These are phyloP conservation scores for Drosophila nr. medialis DNA, from an alignment of 2,888 invertebrate species.

Conservation along the genomic window DNA sequence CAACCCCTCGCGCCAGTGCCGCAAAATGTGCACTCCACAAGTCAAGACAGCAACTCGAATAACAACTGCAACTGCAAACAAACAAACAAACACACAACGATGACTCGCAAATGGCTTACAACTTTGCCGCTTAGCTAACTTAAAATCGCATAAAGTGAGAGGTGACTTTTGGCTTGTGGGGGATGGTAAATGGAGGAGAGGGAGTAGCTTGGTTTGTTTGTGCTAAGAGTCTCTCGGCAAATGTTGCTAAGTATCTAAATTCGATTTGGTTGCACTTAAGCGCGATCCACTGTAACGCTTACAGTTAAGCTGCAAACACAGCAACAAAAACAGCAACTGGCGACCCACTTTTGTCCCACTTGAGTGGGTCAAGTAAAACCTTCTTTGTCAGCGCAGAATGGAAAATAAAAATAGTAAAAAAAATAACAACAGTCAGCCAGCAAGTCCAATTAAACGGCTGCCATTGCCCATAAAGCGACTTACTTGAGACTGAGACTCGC, in stretches of 20 bases:
- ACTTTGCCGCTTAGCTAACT: conserved; percentile 72
- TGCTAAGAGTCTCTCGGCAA: conserved; percentile 35
- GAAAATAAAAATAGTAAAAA: conserved; percentile 41
- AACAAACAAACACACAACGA: conserved; percentile 38
- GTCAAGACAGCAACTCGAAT: conserved; percentile 48
- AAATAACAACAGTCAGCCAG: conserved; percentile 26
- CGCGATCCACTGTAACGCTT: conserved; percentile 43
- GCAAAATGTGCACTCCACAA: conserved; percentile 66
- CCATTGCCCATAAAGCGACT: conserved; percentile 67
- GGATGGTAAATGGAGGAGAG: too few species aligned
- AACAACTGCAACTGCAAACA: conserved; percentile 25
- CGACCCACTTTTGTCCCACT: conserved; percentile 65
- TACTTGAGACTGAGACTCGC: conserved; percentile 43
- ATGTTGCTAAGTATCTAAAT: conserved; percentile 69
- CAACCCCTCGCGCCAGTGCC: conserved; percentile 35
- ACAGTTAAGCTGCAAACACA: conserved; percentile 24
- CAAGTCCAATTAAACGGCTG: conserved; percentile 70
- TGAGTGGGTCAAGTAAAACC: conserved; percentile 78
- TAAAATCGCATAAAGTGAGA: conserved; percentile 66
- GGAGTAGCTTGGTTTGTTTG: conserved; percentile 2
- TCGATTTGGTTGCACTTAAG: conserved; percentile 73
- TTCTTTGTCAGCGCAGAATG: conserved; percentile 70
- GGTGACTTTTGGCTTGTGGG: conserved; percentile 24
- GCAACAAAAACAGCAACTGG: conserved; percentile 21
- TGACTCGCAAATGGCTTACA: conserved; percentile 65